These are phyloP conservation scores for Melinaea marsaeus DNA, from an alignment of 2,888 invertebrate genomes.

Conservation along the genomic window DNA sequence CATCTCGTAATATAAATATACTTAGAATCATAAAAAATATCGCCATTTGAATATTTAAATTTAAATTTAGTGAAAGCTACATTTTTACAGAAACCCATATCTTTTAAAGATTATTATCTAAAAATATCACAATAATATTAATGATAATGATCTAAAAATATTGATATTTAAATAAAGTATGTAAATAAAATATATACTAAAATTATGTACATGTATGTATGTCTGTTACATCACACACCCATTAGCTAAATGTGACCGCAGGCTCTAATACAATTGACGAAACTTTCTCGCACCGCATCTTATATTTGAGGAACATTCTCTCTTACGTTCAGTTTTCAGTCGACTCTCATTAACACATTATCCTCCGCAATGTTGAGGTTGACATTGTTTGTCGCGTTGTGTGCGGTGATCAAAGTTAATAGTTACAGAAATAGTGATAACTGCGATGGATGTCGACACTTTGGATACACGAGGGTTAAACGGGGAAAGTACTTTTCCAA, in stretches of 20 bases:
- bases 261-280: slow-evolving; percentile 65
- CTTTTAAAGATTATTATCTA: too few species aligned
- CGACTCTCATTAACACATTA: slow-evolving; percentile 28
- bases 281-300: slow-evolving; percentile 62
- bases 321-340: slow-evolving; percentile 61
- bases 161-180: too few species aligned
- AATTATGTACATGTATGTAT: slow-evolving; percentile 27
- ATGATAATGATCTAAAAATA: too few species aligned
- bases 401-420: slow-evolving; percentile 41
- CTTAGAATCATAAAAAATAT: too few species aligned
- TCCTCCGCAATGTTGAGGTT: slow-evolving; percentile 25
- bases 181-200: slow-evolving; percentile 29
- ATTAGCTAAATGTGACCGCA: slow-evolving; percentile 28
- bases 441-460: slow-evolving; percentile 37
- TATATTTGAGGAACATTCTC: slow-evolving; percentile 52
- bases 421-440: slow-evolving; percentile 39
- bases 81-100: too few species aligned
- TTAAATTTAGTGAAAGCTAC: too few species aligned
- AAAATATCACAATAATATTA: too few species aligned
- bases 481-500: slow-evolving; percentile 57
- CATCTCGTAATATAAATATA: too few species aligned
- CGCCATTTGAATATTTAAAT: too few species aligned
- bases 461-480: slow-evolving; percentile 49
- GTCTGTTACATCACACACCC: slow-evolving; percentile 39
- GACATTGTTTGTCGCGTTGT: slow-evolving; percentile 37